These are phyloP conservation scores for Chloromyia formosa DNA, from an alignment of 2,888 invertebrate genomes.

Conservation along the genomic window DNA sequence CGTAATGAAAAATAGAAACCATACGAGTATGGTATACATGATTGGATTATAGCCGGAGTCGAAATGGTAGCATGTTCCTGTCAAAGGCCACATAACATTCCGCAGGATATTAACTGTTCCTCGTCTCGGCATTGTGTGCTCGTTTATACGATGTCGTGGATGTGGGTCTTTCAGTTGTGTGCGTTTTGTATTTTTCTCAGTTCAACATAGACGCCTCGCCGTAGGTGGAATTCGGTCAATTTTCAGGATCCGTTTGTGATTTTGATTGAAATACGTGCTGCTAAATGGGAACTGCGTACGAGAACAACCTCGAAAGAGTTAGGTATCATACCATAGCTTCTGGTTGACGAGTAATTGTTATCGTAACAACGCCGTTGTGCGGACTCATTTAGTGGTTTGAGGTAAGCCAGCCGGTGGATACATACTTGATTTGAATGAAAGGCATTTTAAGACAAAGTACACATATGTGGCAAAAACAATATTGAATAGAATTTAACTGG, in stretches of 20 bases:
- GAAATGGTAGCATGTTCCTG: slow-evolving; percentile 38
- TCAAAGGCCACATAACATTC: slow-evolving; percentile 51
- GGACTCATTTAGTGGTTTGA: slow-evolving; percentile 48
- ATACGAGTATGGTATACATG: slow-evolving; percentile 30
- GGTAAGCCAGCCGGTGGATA: too few species aligned
- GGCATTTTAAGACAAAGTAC: too few species aligned
- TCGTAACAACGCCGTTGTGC: slow-evolving; percentile 47
- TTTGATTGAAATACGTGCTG: slow-evolving; percentile 49
- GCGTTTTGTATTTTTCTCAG: slow-evolving; percentile 39
- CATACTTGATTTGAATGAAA: too few species aligned
- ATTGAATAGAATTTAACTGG: too few species aligned
- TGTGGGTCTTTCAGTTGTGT: slow-evolving; percentile 1
- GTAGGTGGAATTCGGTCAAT: slow-evolving; percentile 46
- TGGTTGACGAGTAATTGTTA: slow-evolving; percentile 35
- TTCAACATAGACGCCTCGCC: not conserved
- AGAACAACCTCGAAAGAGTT: too few species aligned
- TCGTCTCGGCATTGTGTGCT: slow-evolving; percentile 25
- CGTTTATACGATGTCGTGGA: not conserved
- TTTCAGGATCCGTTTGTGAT: slow-evolving; percentile 45
- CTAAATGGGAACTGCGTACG: slow-evolving; percentile 37
- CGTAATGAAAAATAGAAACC: slow-evolving; percentile 1
- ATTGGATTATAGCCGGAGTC: slow-evolving; percentile 44
- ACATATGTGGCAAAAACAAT: too few species aligned
- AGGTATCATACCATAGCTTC: slow-evolving; percentile 2
- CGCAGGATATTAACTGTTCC: slow-evolving; percentile 51